These are phyloP conservation scores for Lytechinus pictus DNA, from an alignment of 35 echinoderm and acorn worm species.

Conservation along the genomic window DNA sequence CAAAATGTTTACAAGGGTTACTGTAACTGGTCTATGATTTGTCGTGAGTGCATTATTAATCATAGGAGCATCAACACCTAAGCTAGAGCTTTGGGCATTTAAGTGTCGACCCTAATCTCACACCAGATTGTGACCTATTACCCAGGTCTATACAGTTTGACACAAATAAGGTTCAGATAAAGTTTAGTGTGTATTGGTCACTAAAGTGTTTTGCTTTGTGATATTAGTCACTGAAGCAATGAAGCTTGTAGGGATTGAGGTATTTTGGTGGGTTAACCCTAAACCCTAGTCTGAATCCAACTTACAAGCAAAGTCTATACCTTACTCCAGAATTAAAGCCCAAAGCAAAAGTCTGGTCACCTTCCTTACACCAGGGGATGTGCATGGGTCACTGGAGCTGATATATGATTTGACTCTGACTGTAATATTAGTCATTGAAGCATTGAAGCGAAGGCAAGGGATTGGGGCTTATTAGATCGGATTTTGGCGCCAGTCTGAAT, in stretches of 20 bases:
- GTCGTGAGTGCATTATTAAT: background rate
- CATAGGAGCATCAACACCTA: background rate
- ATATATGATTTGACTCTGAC: background rate
- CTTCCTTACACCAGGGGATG: background rate
- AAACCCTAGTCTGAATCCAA: too few relatives aligned
- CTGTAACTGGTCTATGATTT: background rate
- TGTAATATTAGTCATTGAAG: constrained; percentile 18
- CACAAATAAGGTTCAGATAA: background rate
- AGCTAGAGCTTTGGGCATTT: background rate
- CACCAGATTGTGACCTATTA: background rate
- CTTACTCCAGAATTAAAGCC: background rate
- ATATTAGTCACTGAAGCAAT: too few relatives aligned
- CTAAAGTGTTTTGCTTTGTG: too few relatives aligned
- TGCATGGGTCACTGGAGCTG: background rate
- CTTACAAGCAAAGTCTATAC: too few relatives aligned
- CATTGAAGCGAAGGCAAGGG: constrained; percentile 26
- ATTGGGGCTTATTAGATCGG: background rate
- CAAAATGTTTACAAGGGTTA: background rate
- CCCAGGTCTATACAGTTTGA: background rate
- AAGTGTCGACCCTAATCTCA: background rate
- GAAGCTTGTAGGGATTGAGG: too few relatives aligned
- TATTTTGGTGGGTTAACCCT: too few relatives aligned
- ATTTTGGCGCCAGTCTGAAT: constrained; percentile 4
- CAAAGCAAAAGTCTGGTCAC: background rate
- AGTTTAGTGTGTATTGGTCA: too few relatives aligned